Conservation (phyloP, 2,888 invertebrate species). For the Morinoia aosen region DNA sequence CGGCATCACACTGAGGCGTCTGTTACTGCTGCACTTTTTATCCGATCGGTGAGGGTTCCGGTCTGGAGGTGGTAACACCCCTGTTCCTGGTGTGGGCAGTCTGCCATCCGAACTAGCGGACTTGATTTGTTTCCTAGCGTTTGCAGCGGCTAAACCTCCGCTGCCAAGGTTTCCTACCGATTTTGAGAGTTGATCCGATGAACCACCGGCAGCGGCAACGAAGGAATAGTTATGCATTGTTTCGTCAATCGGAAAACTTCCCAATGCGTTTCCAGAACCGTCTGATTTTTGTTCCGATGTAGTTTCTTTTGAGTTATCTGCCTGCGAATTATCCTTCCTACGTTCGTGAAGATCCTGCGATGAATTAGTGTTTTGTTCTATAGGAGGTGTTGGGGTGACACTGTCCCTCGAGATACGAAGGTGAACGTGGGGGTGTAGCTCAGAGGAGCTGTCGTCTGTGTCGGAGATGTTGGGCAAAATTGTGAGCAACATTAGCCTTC, state of each 20-base stretch:
- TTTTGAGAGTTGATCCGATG: slow-evolving; percentile 32
- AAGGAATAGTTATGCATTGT: slow-evolving; percentile 18
- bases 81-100: slow-evolving; percentile 6
- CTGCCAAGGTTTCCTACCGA: slow-evolving; percentile 37
- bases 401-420: neutral
- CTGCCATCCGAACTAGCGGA: slow-evolving; percentile 42
- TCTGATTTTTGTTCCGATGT: neutral
- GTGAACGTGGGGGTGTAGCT: slow-evolving; percentile 49
- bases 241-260: neutral
- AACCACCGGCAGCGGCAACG: neutral
- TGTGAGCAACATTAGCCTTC: slow-evolving; percentile 62
- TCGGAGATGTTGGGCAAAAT: slow-evolving; percentile 61
- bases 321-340: neutral
- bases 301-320: neutral
- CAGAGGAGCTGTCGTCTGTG: slow-evolving; percentile 7
- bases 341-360: neutral
- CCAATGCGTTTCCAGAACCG: neutral
- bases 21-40: neutral
- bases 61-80: slow-evolving; percentile 11
- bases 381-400: slow-evolving; percentile 40
- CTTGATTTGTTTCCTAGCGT: slow-evolving; percentile 43
- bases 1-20: slow-evolving; percentile 32
- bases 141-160: neutral
- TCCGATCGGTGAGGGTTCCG: neutral
- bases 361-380: neutral